Base-by-base conservation (phyloP, 2,797 vertebrate genomes). In the Vespertilio murinus region DNA sequence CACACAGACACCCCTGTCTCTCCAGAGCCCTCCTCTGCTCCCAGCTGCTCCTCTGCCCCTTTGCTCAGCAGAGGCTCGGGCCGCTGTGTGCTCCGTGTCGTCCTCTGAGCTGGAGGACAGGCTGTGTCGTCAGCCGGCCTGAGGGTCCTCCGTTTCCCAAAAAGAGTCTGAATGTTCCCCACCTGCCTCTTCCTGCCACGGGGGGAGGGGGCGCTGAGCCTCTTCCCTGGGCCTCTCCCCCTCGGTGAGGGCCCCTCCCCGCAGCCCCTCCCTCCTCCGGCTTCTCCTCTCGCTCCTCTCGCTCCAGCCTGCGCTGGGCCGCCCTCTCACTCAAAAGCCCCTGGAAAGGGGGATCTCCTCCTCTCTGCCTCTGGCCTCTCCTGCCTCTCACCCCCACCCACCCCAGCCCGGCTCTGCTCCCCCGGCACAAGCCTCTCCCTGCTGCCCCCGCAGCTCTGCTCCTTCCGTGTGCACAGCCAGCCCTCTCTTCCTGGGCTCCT, bases 361-460 rank as follows among this genome's bases (percentile, higher is more conserved):
- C 47, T 65, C 22, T 59, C 59, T 35, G 5, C 4, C 12, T 28
- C 49, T 8, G 5, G 33, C 28, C 69, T 67, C 64, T 74, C 5
- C 22, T 2, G 4, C 42, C 13, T 7, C 30, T 7, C 13, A 52
- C 77, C 20, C 54, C 7, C 14, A 2, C 2, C 8, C 1, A 0
- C 38, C 8, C 23, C 49, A 25, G 20, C 13, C 23, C 47, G 64
- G 54, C n/a, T 65, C 61, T 30, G 18, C 14, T 23, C 33, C 45
- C 6, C 1, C 28, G 1, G 73, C 6, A 0, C 6, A 28, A 17
- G 22, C 3, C 17, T 14, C 52, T 22, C n/a, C 12, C 0, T 3
- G 6, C 0, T 9, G 20, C 47, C 38, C 25, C n/a, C 5, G 86
- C 40, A 45, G n/a, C 3, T 40, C 47, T 4, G 33, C 22, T 59